Evolutionary conservation across 2,888 invertebrate genomes (phyloP), one percentile per base, ranked within the genome.

Genomic region (Linhomoeus sp.): DNA sequence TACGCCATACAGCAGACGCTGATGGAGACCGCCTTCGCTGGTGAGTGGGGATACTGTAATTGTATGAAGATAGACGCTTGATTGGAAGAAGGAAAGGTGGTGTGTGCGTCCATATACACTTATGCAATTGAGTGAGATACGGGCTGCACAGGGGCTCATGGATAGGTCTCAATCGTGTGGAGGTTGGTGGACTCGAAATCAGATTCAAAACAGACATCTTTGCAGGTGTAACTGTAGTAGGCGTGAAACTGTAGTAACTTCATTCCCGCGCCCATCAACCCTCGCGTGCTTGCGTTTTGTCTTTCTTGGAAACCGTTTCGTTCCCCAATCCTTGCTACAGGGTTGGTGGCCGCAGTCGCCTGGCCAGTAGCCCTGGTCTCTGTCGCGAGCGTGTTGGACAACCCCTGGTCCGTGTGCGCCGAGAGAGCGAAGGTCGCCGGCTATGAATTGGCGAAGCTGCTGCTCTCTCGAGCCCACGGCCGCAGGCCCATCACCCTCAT

Each of bases 401-500:
- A 77, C 60, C 77, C 77, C 1, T 77, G 77, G 77, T 74, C 75
- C 47, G 76, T 77, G 3, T 76, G 76, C 58, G 70, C 75, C 39
- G 65, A 74, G 36, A 63, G 77, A 41, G 69, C 76, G 22, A 71
- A 72, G 5, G 72, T 74, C 61, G 74, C 57, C 38, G 78, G 78
- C 7, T 71, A 73, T 55, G 73, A 76, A 55, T 65, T 78, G 46
- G 77, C 77, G 2, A 74, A 76, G 49, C 73, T 77, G n/a, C 64
- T 78, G 33, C 60, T 77, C 26, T 66, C 71, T 9, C 62, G 75
- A 50, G 70, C 74, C 53, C 76, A 76, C 43, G 77, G 77, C 7
- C 72, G 73, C 55, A 62, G 77, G 36, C 77, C 77, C 2, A 75
- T 77, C 25, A 75, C 77, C 1, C 65, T 78, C 43, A 70, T 77